phyloP scores from a whole-genome alignment of 2,888 invertebrate species.

The Lydus trimaculatus region DNA sequence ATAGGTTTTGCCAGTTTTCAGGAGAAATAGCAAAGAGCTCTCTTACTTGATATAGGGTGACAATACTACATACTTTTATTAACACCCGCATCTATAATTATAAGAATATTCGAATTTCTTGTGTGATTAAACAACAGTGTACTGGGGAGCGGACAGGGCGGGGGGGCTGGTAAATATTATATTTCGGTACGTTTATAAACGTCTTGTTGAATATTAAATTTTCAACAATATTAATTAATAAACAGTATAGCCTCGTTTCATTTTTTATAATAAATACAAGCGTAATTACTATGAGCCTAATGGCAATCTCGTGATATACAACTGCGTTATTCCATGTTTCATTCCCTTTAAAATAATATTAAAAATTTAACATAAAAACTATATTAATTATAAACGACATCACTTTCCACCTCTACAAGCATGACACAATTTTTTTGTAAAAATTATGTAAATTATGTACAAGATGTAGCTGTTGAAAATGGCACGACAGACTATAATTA shows the following conservation, averaged over 20 bases:
- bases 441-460: conserved; percentile 5
- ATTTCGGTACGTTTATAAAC: neutral
- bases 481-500: conserved; percentile 6
- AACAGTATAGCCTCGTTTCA: neutral
- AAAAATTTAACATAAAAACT: neutral
- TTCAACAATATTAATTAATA: neutral
- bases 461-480: neutral
- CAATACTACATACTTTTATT: conserved; percentile 50
- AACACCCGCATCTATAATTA: conserved; percentile 50
- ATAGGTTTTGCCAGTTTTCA: conserved; percentile 51
- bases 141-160: no score
- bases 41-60: conserved; percentile 43
- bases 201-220: neutral
- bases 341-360: neutral
- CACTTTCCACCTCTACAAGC: neutral
- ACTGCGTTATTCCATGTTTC: neutral
- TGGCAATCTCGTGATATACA: neutral
- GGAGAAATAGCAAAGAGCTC: conserved; percentile 52
- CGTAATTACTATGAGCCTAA: neutral
- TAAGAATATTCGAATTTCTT: conserved; percentile 13
- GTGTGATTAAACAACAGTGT: neutral
- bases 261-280: neutral
- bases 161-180: neutral
- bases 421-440: conserved; percentile 2
- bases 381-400: neutral